Base-by-base conservation (phyloP, 2,888 invertebrate species). In the Diplazon laetatorius region DNA sequence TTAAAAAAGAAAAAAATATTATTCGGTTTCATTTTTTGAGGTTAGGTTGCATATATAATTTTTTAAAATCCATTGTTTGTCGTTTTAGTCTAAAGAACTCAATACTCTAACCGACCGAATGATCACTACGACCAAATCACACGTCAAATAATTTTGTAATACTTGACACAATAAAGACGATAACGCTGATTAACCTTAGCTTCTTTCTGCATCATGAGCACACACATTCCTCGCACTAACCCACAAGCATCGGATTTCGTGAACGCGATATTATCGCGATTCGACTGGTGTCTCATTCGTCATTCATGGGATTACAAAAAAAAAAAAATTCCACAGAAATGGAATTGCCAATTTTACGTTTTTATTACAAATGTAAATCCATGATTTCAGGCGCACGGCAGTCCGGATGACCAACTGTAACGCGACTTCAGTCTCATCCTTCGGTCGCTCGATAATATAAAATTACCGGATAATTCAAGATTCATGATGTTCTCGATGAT, bases 361-460 rank as follows among this genome's bases (percentile, higher is more conserved):
- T 35, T 39, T 59, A 12, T 42, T 30, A 70, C 52, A 42, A 35
- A 69, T 73, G 48, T 57, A 9, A 74, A 78, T 65, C 44, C 30
- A 74, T 78, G 65, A 55, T 78, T 78, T 78, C 78, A 78, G 78
- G 74, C 74, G 46, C 71, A 78, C 66, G 78, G 74, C 12, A 50
- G 74, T 46, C 52, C 60, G 57, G 78, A 78, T 16, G 59, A 69
- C 35, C 63, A 74, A 52, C 70, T 20, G 37, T 78, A 78, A 66
- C 20, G 50, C 12, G 35, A 18, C 63, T 16, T 18, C 9, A 10
- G 12, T 57, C 37, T 52, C 9, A 22, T 35, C 37, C 20, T 35
- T 39, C 46, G 10, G 25, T 46, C 52, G 39, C 39, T 22, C 39
- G 22, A 60, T 52, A 52, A 66, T 18, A 18, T 12, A n/a, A n/a